phyloP scores from a whole-genome alignment of 2,113 vertebrate species.

The Paracyprichromis sp. region DNA sequence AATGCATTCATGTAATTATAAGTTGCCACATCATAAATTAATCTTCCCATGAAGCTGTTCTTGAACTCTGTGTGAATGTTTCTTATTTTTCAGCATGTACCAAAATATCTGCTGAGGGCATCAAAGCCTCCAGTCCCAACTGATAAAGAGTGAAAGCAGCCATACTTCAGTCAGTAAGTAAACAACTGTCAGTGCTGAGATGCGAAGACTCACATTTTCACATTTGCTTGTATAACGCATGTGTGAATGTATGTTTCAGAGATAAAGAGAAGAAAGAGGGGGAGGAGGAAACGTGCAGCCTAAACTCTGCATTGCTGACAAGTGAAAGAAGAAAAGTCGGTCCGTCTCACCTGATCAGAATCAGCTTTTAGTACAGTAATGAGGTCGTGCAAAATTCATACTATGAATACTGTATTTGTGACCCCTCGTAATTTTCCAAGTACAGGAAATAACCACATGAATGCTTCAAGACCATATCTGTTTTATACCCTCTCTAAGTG shows the following conservation, averaged over 20 bases:
- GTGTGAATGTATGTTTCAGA: neutral
- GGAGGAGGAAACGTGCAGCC: neutral
- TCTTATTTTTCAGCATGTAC: conserved; percentile 38
- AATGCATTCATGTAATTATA: neutral
- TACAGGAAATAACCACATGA: neutral
- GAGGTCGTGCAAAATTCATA: neutral
- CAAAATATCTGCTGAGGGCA: conserved; percentile 33
- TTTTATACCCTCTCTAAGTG: neutral
- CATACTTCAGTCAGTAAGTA: neutral
- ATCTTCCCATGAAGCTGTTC: neutral
- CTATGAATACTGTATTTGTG: neutral
- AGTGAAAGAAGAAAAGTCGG: neutral
- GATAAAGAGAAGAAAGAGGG: neutral
- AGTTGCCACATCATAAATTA: neutral
- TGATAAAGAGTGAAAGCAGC: neutral
- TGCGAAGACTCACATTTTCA: neutral
- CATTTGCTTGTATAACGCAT: neutral
- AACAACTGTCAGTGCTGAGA: neutral
- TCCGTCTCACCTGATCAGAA: neutral
- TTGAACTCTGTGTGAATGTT: neutral
- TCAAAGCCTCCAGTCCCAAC: neutral
- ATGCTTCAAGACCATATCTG: fast-evolving
- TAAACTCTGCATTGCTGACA: neutral
- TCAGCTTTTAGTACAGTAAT: neutral
- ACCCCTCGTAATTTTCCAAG: neutral